Percentiles rank a stretch among this genome's conserved stretches.
Evolutionary conservation across 2,113 vertebrate species (phyloP).

Genomic region (Grammomys surdaster): DNA sequence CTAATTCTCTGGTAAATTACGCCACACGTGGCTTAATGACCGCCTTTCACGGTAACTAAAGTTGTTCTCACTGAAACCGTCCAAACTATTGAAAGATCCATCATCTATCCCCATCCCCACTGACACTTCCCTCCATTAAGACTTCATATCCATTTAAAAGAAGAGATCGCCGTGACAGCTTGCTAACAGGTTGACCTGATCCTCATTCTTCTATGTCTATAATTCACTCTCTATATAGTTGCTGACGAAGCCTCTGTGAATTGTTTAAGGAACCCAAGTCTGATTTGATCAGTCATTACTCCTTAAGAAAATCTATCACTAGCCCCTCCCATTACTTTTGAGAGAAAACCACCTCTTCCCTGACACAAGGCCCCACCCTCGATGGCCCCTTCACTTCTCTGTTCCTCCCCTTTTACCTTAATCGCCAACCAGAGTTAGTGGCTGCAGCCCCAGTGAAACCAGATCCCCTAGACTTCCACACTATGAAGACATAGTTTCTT

Average conservation of each 20-base stretch:
- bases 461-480: neutral
- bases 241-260: neutral
- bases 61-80: neutral
- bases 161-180: neutral
- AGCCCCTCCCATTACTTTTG: neutral
- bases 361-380: neutral
- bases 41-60: neutral
- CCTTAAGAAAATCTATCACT: neutral
- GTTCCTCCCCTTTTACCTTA: neutral
- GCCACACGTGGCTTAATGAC: neutral
- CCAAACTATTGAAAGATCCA: neutral
- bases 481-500: neutral
- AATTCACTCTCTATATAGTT: neutral
- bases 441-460: neutral
- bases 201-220: neutral
- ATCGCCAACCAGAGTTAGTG: neutral
- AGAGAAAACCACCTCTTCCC: neutral
- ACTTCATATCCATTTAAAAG: neutral
- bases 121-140: neutral
- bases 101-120: neutral
- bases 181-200: neutral
- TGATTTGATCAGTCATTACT: neutral
- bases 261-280: neutral
- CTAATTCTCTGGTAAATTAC: neutral
- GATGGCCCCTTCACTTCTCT: neutral